These are phyloP conservation scores for Pseudolaguvia tuberculata DNA, from an alignment of 2,113 vertebrate genomes.

Conservation along the genomic window DNA sequence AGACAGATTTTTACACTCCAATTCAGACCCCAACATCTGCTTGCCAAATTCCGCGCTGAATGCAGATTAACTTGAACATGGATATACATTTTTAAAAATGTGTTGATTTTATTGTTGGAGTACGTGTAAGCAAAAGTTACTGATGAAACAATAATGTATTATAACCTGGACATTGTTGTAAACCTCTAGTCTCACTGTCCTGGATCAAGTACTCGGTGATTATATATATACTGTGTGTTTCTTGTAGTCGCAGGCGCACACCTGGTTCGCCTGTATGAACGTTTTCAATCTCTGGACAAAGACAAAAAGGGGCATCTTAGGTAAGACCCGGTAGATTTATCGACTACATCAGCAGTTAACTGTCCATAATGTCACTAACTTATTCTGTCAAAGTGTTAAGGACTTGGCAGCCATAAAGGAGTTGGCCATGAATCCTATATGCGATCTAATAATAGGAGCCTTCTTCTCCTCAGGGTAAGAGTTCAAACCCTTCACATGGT, in stretches of 20 bases:
- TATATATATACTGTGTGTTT: constrained; percentile 1
- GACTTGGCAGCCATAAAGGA: constrained; percentile 67
- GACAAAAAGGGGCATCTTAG: constrained; percentile 65
- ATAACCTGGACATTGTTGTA: too few species aligned
- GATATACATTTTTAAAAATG: too few species aligned
- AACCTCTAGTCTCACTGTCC: too few species aligned
- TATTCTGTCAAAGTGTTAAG: constrained; percentile 52
- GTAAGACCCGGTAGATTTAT: constrained; percentile 53
- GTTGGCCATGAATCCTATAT: constrained; percentile 72
- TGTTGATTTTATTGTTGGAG: too few species aligned
- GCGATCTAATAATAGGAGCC: constrained; percentile 71
- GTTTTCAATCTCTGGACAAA: constrained; percentile 70
- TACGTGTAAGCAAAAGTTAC: too few species aligned
- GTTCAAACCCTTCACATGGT: not conserved
- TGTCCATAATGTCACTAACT: not conserved
- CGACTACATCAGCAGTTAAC: not conserved
- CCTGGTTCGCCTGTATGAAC: constrained; percentile 66
- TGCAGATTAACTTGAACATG: too few species aligned
- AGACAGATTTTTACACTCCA: too few species aligned
- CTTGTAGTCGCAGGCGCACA: constrained; percentile 64
- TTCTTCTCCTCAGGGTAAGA: constrained; percentile 71
- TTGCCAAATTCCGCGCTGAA: too few species aligned
- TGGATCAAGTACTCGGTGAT: not conserved
- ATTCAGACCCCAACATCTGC: too few species aligned
- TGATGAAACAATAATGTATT: too few species aligned